Evolutionary conservation across 2,888 invertebrate genomes (phyloP).

Genomic region (Laspeyria flexula): DNA sequence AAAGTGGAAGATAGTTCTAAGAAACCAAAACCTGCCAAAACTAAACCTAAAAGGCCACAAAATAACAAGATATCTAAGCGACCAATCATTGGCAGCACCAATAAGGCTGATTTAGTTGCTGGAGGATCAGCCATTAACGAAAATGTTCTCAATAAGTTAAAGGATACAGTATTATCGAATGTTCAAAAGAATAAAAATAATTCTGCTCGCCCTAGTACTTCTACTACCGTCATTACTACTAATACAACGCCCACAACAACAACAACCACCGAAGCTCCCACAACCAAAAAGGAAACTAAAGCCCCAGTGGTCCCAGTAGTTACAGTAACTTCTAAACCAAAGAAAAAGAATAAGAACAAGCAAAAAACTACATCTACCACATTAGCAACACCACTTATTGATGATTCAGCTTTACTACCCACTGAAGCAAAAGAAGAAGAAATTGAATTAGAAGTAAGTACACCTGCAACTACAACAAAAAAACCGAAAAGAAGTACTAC

Average conservation of each 20-base stretch:
- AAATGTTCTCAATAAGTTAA: slow-evolving; percentile 86
- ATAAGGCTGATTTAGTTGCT: slow-evolving; percentile 79
- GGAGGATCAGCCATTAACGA: slow-evolving; percentile 80
- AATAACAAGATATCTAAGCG: slow-evolving; percentile 69
- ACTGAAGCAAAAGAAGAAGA: slow-evolving; percentile 81
- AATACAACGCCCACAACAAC: slow-evolving; percentile 49
- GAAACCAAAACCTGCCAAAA: slow-evolving; percentile 70
- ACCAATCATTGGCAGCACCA: slow-evolving; percentile 76
- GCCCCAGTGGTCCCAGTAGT: slow-evolving; percentile 46
- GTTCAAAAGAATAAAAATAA: slow-evolving; percentile 81
- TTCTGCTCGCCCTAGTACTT: slow-evolving; percentile 52
- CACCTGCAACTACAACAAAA: slow-evolving; percentile 78
- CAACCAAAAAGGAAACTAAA: slow-evolving; percentile 65
- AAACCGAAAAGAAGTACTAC: slow-evolving; percentile 76
- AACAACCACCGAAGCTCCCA: slow-evolving; percentile 57
- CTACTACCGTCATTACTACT: slow-evolving; percentile 52
- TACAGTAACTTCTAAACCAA: slow-evolving; percentile 70
- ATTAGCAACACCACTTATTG: slow-evolving; percentile 60
- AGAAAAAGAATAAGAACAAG: slow-evolving; percentile 77
- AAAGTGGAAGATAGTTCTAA: slow-evolving; percentile 67
- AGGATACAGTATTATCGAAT: slow-evolving; percentile 86
- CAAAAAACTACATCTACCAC: slow-evolving; percentile 63
- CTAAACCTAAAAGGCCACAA: slow-evolving; percentile 71
- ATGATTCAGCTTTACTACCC: slow-evolving; percentile 74
- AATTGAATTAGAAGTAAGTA: slow-evolving; percentile 80